phyloP scores from a whole-genome alignment of 2,888 invertebrate species.

The Lumbricus terrestris region DNA sequence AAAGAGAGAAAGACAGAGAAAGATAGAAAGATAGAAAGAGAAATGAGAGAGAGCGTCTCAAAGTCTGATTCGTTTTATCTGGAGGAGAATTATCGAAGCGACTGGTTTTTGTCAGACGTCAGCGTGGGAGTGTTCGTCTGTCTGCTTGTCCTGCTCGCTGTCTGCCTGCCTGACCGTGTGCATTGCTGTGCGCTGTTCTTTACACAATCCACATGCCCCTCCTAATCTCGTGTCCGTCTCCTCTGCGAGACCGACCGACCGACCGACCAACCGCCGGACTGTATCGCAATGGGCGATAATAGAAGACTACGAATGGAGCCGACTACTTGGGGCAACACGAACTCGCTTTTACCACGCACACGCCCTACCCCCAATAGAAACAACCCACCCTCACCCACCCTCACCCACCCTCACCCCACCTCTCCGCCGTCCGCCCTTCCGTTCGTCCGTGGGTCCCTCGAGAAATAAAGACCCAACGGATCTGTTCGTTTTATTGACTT shows the following conservation, averaged over 20 bases:
- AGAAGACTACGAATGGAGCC: neutral
- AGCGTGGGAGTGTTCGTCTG: neutral
- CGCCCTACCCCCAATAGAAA: neutral
- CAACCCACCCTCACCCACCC: too few relatives aligned
- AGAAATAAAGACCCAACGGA: neutral
- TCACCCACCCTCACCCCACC: too few relatives aligned
- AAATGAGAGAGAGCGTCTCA: neutral
- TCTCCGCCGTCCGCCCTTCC: neutral
- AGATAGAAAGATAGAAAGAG: neutral
- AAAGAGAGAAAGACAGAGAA: neutral
- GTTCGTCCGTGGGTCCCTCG: neutral
- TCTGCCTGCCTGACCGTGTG: neutral
- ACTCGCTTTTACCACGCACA: neutral
- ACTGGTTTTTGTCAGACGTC: conserved; percentile 10
- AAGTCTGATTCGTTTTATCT: neutral
- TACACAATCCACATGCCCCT: neutral
- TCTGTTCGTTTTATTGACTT: neutral
- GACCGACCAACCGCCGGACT: too few relatives aligned
- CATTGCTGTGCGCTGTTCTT: neutral
- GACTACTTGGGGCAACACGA: neutral
- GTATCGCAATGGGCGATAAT: neutral
- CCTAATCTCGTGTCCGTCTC: neutral
- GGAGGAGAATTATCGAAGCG: neutral
- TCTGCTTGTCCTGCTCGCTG: neutral
- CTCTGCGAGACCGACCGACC: neutral